phyloP scores from a whole-genome alignment of 2,113 vertebrate genomes.

The Erpornis zantholeuca region DNA sequence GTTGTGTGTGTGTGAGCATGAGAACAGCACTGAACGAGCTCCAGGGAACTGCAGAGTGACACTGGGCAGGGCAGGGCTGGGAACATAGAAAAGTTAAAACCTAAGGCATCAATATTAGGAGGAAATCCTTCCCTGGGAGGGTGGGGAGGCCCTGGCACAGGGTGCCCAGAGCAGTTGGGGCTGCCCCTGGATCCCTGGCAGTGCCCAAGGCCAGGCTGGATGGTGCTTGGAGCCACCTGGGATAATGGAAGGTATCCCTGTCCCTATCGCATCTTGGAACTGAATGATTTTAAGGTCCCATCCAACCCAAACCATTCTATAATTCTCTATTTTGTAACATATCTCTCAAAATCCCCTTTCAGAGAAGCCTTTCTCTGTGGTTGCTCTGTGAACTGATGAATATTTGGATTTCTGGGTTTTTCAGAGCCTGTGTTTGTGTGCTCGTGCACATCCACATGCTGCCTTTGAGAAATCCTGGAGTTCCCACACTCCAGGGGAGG shows the following conservation, averaged over 20 bases:
- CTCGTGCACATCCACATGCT: rapidly evolving
- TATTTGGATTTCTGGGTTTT: neutral
- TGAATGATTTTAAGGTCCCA: neutral
- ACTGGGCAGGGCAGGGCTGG: too few relatives aligned
- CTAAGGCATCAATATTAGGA: too few relatives aligned
- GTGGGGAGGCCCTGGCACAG: neutral
- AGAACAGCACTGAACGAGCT: too few relatives aligned
- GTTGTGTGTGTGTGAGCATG: too few relatives aligned
- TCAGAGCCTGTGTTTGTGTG: rapidly evolving
- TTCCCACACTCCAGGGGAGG: neutral
- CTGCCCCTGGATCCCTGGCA: neutral
- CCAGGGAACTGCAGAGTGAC: too few relatives aligned
- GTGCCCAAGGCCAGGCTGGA: neutral
- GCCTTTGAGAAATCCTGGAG: neutral
- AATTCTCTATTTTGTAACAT: neutral
- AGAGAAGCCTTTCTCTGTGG: neutral
- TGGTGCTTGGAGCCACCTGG: neutral
- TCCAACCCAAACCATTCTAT: neutral
- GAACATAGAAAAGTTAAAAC: too few relatives aligned
- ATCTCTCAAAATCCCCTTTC: neutral
- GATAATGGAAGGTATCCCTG: neutral
- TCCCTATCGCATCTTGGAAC: neutral
- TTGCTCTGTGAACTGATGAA: neutral
- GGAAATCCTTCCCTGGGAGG: rapidly evolving
- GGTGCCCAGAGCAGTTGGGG: neutral